Evolutionary conservation across 2,797 vertebrate genomes (phyloP).

Genomic region (Poecilia gillii): DNA sequence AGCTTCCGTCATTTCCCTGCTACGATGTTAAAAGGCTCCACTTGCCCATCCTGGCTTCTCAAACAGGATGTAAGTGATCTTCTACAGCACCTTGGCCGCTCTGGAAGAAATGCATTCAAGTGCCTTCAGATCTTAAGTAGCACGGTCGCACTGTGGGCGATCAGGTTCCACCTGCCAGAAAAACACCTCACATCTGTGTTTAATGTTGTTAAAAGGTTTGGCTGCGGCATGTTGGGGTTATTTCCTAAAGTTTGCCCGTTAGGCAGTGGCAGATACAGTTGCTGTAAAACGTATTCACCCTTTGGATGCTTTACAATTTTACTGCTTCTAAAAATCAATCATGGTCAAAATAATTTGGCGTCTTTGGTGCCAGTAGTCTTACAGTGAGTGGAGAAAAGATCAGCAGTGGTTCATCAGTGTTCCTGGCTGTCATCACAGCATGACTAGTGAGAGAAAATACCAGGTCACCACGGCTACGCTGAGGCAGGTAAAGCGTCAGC

Average conservation of each 20-base stretch:
- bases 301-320: too few species aligned
- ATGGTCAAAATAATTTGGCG: too few species aligned
- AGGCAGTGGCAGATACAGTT: not conserved
- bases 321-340: too few species aligned
- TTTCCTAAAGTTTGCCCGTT: not conserved
- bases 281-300: too few species aligned
- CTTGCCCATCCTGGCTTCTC: constrained; percentile 5
- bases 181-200: not conserved
- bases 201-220: not conserved
- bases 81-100: not conserved
- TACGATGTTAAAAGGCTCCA: constrained; percentile 19
- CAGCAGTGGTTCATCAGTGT: too few species aligned
- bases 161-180: constrained; percentile 11
- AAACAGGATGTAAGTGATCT: constrained; percentile 6
- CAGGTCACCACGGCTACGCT: too few species aligned
- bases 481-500: too few species aligned
- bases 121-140: constrained; percentile 13
- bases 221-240: not conserved
- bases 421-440: too few species aligned
- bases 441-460: too few species aligned
- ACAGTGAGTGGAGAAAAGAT: too few species aligned
- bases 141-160: constrained; percentile 16
- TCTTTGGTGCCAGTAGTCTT: too few species aligned
- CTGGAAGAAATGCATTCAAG: constrained; percentile 19
- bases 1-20: constrained; percentile 10